Conservation (phyloP, 1,140 invertebrate species). For the Conus ventricosus region DNA sequence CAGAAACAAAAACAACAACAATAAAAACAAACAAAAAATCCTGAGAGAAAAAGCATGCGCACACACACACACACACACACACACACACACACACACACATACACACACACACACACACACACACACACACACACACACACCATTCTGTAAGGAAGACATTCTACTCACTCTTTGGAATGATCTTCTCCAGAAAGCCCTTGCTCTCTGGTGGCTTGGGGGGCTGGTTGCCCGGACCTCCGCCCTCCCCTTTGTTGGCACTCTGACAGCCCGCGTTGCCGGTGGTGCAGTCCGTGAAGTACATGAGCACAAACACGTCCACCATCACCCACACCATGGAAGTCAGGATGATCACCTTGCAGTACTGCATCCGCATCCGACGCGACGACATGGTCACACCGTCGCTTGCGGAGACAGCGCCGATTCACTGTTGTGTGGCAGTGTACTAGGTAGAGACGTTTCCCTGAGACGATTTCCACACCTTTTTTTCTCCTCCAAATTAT, state of each 20-base stretch:
- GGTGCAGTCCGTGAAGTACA: constrained; percentile 92
- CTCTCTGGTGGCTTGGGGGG: constrained; percentile 14
- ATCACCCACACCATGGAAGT: constrained; percentile 97
- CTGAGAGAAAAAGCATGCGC: not conserved
- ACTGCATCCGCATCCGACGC: constrained; percentile 64
- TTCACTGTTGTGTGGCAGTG: not conserved
- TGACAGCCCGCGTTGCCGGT: not conserved
- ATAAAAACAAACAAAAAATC: too few species aligned
- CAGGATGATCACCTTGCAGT: constrained; percentile 92
- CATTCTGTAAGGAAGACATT: too few species aligned
- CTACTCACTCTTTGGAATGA: constrained; percentile 68
- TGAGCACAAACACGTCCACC: constrained; percentile 91
- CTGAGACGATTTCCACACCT: not conserved
- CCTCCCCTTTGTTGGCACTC: not conserved
- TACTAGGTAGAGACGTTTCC: not conserved
- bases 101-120: not conserved
- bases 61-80: constrained; percentile 17
- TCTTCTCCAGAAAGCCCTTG: constrained; percentile 61
- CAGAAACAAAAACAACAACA: too few species aligned
- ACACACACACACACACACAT: not conserved
- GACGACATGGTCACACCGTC: constrained; percentile 60
- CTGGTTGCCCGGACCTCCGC: not conserved
- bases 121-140: not conserved
- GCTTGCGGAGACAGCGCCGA: not conserved
- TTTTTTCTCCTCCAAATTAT: not conserved